phyloP scores from a whole-genome alignment of 1,140 invertebrate genomes.

The Drosophila hydei region DNA sequence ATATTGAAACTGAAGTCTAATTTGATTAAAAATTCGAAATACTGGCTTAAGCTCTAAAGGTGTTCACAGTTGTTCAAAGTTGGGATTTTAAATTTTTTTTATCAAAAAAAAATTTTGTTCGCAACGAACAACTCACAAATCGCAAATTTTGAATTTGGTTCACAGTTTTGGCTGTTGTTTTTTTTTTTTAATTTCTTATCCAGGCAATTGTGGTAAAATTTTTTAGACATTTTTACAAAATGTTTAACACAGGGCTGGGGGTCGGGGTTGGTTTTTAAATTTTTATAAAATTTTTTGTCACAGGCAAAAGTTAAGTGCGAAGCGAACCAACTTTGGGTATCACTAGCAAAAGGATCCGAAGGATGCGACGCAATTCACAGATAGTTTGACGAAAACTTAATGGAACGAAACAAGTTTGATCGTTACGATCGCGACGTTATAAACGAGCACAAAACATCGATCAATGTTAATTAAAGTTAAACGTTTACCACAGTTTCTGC shows the following conservation, averaged over 20 bases:
- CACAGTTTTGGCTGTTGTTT: constrained; percentile 68
- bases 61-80: constrained; percentile 57
- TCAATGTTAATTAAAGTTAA: not conserved
- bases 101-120: constrained; percentile 57
- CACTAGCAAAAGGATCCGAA: not conserved
- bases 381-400: constrained; percentile 77
- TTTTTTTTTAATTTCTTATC: constrained; percentile 9
- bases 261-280: constrained; percentile 41
- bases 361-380: constrained; percentile 55
- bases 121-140: constrained; percentile 54
- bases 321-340: not conserved
- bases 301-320: constrained; percentile 30
- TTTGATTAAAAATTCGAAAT: not conserved
- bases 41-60: constrained; percentile 30
- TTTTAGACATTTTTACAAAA: constrained; percentile 69
- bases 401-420: constrained; percentile 12
- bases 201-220: constrained; percentile 62
- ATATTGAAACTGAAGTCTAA: not conserved
- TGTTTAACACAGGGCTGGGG: constrained; percentile 55
- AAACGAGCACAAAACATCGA: constrained; percentile 19
- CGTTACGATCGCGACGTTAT: constrained; percentile 37
- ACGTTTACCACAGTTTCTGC: constrained; percentile 45
- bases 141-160: constrained; percentile 27
- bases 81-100: constrained; percentile 57
- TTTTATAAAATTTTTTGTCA: constrained; percentile 62